A percentile compares a stretch with the other conserved stretches of the same genome.
phyloP scores from a whole-genome alignment of 2,797 vertebrate species.

The Paratrypauchen microcephalus region DNA sequence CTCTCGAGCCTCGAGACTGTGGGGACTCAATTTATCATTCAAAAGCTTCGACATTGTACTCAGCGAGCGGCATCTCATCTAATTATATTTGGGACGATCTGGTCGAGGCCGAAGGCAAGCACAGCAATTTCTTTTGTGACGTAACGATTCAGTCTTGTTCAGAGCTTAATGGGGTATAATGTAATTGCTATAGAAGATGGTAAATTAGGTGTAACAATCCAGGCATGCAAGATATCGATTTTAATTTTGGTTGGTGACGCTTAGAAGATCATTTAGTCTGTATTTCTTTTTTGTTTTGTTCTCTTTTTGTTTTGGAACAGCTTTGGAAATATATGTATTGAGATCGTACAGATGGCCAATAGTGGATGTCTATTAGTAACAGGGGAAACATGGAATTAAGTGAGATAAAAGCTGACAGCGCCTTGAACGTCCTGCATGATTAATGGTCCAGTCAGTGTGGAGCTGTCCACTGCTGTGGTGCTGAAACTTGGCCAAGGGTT shows the following conservation, averaged over 20 bases:
- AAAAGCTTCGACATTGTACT: background rate
- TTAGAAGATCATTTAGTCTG: background rate
- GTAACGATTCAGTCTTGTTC: conserved; percentile 26
- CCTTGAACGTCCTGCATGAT: conserved; percentile 14
- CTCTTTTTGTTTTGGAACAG: conserved; percentile 4
- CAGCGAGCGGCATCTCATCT: background rate
- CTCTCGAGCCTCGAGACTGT: background rate
- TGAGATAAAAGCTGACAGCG: conserved; percentile 14
- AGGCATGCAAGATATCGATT: conserved; percentile 13
- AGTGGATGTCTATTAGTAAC: background rate
- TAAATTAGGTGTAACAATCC: background rate
- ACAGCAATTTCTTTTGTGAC: conserved; percentile 13
- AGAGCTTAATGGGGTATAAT: conserved; percentile 7
- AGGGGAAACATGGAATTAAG: conserved; percentile 14
- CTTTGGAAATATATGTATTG: conserved; percentile 1
- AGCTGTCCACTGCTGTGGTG: conserved; percentile 50
- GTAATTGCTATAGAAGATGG: conserved; percentile 5
- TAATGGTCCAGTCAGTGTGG: conserved; percentile 30
- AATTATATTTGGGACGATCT: background rate
- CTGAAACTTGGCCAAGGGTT: conserved; percentile 42
- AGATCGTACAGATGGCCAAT: background rate
- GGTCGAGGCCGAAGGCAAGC: conserved; percentile 13
- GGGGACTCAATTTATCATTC: background rate
- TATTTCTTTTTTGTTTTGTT: background rate
- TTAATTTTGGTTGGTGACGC: background rate